Base-by-base conservation (phyloP, 1,140 invertebrate genomes). In the Bombus waltoni region DNA sequence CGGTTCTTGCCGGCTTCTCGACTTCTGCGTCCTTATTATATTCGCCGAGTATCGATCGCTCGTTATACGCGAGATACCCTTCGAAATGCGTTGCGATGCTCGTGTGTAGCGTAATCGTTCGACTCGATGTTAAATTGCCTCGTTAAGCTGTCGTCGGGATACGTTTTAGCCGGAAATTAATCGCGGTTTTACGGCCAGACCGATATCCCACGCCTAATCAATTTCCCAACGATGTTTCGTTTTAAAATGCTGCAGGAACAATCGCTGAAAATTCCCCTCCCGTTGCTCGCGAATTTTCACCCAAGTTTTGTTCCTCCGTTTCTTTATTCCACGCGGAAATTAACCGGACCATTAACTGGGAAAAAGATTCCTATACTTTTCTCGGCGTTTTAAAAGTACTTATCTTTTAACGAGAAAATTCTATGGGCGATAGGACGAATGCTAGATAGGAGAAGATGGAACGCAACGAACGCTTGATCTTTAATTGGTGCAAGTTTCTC, bases 11-110 rank as follows among this genome's bases (percentile, higher is more conserved):
- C 81, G 85, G 66, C 59, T 28, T 81, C 88, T 89, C 62, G 35
- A 35, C 62, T 88, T 83, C 73, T 68, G 81, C 32, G 44, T 18
- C 38, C 75, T 86, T 57, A 65, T 86, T 88, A 88, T 32, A 42
- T 47, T 47, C 66, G 22, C 57, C 38, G 76, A 13, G 28, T 81
- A 81, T 73, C 74, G 83, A 70, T 73, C 83, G 76, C 15, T 85
- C 73, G 42, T 86, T 88, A 88, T 40, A n/a, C 70, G 47, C 78
- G 32, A 70, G 40, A n/a, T 42, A 22, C 47, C 83, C 42, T 73
- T 53, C 18, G 59, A 71, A 81, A 88, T 74, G 76, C 35, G 32
- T 25, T 25, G 1, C 28, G 25, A 72, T 44, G 40, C n/a, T 18
- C 66, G 32, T 28, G 78, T 22, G 78, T 70, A 40, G 22, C 42